Base-by-base conservation (phyloP, 2,113 vertebrate genomes). In the Gobius niger region DNA sequence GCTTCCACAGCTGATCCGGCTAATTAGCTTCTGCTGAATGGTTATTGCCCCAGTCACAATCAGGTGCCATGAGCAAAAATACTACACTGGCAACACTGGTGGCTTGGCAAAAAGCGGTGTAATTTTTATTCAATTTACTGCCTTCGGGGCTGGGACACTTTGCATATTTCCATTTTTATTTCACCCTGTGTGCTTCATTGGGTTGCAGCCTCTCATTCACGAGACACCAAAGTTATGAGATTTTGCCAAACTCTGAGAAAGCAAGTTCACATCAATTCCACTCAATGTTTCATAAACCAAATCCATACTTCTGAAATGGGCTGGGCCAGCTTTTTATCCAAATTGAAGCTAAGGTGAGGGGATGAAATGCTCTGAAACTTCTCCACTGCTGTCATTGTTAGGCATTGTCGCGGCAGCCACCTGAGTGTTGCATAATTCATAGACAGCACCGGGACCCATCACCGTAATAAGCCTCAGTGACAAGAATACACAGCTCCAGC, bases 351-450 rank as follows among this genome's bases (percentile, higher is more conserved):
- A 54, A 2, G 71, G 65, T 62, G 46, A 34, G 15, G 19, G 66
- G 60, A 84, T 76, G 66, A 78, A 81, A 84, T 63, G 50, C 56
- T 72, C 59, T 0, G 49, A 65, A 42, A 78, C 85, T 67, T 79
- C 60, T 53, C 12, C 61, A 61, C 41, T 16, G 44, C 78, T 78
- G 76, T 86, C 70, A 77, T 72, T 75, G 63, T 81, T 47, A 65
- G 54, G 71, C 44, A 78, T 76, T 83, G 80, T 81, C 49, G 63
- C 67, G 65, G 70, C 49, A 83, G 74, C 67, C 76, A 66, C 70
- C 72, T 57, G 76, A 73, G 67, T 79, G 67, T 54, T 89, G 78
- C 84, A 91, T 88, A 82, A 88, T 89, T 82, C 84, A 89, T 85
- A 67, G 69, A 49, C 13, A 68, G 77, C 70, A 72, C 70, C 68